Conservation (phyloP, 35 echinoderm and acorn worm species). For the Hemicentrotus pulcherrimus region DNA sequence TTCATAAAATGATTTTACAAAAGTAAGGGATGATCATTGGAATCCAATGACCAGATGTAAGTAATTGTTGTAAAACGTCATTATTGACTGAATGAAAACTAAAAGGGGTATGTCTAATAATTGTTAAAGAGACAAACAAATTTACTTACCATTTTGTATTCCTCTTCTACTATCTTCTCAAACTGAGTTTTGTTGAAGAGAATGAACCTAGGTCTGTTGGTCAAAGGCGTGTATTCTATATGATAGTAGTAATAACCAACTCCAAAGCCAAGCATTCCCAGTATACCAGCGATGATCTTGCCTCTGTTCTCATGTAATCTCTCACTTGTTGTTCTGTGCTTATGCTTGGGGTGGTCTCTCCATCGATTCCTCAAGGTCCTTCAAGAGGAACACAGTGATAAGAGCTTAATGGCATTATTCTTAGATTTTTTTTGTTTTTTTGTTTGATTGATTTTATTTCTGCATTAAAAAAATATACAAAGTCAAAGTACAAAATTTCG, state of each 20-base stretch:
- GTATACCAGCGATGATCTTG: constrained; percentile 59
- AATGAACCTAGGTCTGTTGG: constrained; percentile 83
- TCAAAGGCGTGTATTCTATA: constrained; percentile 76
- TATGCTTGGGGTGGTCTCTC: constrained; percentile 72
- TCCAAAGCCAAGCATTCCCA: constrained; percentile 48
- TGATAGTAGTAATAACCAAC: constrained; percentile 62
- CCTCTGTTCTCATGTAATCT: constrained; percentile 61
- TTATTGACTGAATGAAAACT: too few relatives aligned
- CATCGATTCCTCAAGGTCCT: constrained; percentile 91
- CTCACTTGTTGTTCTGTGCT: constrained; percentile 48
- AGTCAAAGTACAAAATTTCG: not conserved
- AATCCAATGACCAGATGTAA: too few relatives aligned
- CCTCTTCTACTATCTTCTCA: constrained; percentile 62
- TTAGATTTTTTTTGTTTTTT: not conserved
- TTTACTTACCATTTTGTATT: constrained; percentile 72
- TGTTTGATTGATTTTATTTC: too few relatives aligned
- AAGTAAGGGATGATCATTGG: too few relatives aligned
- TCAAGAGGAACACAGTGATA: not conserved
- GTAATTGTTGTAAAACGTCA: too few relatives aligned
- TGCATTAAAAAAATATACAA: too few relatives aligned
- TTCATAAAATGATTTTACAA: too few relatives aligned
- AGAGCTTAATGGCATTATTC: not conserved
- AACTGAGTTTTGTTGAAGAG: constrained; percentile 81
- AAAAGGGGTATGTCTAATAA: too few relatives aligned
- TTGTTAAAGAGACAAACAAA: too few relatives aligned